phyloP scores from a whole-genome alignment of 2,888 invertebrate genomes.

The Amblyjoppa fuscipennis region DNA sequence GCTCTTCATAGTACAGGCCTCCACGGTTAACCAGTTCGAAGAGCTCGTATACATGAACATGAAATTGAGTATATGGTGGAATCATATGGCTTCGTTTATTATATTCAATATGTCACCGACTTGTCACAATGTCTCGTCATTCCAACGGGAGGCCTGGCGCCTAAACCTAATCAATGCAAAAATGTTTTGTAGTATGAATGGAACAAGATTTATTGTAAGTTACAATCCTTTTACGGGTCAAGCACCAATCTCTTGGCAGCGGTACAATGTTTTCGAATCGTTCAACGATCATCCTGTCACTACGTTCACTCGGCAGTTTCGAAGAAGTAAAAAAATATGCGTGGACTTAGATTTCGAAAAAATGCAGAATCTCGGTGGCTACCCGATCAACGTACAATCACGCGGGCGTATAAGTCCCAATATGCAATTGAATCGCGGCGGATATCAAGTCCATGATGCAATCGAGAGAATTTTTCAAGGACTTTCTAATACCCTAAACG shows the following conservation, averaged over 20 bases:
- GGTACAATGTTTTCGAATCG: not conserved
- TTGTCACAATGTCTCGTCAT: not conserved
- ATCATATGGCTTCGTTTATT: not conserved
- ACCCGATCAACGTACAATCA: too few species aligned
- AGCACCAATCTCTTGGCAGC: not conserved
- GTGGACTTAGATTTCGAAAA: too few species aligned
- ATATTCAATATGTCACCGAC: not conserved
- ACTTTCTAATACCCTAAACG: too few species aligned
- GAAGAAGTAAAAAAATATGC: too few species aligned
- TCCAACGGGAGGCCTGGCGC: not conserved
- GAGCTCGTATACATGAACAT: not conserved
- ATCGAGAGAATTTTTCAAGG: too few species aligned
- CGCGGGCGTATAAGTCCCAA: too few species aligned
- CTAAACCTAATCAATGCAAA: not conserved
- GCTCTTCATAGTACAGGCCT: not conserved
- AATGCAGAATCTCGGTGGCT: too few species aligned
- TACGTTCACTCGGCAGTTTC: not conserved
- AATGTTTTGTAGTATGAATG: not conserved
- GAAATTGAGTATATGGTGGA: not conserved
- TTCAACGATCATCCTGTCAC: not conserved
- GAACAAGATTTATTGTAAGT: not conserved
- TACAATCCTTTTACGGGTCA: conserved; percentile 2
- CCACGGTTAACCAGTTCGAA: not conserved
- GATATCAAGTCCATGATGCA: too few species aligned
- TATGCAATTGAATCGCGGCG: too few species aligned